phyloP scores from a whole-genome alignment of 2,888 invertebrate species.

The Spilarctia lutea region DNA sequence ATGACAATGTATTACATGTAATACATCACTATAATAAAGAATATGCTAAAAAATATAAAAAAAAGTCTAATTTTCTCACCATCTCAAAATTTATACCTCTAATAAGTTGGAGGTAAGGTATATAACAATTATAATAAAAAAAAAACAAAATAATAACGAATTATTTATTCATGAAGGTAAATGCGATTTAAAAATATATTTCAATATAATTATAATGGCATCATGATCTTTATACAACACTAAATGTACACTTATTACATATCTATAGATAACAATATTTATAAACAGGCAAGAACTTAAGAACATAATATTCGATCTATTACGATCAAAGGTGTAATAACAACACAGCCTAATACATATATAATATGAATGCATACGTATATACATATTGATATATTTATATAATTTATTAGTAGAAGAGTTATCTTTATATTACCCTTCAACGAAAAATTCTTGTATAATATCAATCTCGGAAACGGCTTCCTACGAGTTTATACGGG shows the following conservation, averaged over 20 bases:
- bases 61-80: too few relatives aligned
- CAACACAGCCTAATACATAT: constrained; percentile 51
- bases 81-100: too few relatives aligned
- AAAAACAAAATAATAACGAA: constrained; percentile 63
- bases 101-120: too few relatives aligned
- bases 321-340: constrained; percentile 24
- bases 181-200: constrained; percentile 82
- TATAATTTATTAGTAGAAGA: constrained; percentile 21
- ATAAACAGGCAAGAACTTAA: constrained; percentile 74
- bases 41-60: too few relatives aligned
- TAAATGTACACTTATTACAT: constrained; percentile 75
- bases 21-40: too few relatives aligned
- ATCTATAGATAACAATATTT: constrained; percentile 67
- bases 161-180: constrained; percentile 77
- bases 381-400: constrained; percentile 20
- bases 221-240: constrained; percentile 74
- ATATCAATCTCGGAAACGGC: too few relatives aligned
- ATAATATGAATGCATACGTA: constrained; percentile 16
- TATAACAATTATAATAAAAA: constrained; percentile 3
- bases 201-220: constrained; percentile 77
- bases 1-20: too few relatives aligned
- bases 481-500: too few relatives aligned
- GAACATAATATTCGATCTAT: constrained; percentile 48
- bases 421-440: neutral
- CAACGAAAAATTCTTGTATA: too few relatives aligned